These are phyloP conservation scores for Dysmachus trigonus DNA, from an alignment of 2,888 invertebrate species.

Conservation along the genomic window DNA sequence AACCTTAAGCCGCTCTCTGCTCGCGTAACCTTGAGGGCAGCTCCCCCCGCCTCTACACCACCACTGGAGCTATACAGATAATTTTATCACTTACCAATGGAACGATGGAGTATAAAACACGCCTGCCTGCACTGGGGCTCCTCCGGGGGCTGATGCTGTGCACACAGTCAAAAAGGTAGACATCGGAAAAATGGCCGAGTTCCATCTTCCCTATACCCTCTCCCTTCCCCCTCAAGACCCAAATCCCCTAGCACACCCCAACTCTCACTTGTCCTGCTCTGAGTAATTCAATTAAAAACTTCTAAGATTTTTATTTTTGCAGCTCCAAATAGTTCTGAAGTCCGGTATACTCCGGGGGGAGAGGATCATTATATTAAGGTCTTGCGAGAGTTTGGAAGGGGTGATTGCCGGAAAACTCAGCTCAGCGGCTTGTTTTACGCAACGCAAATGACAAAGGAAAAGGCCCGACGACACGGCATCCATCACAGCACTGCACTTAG, in stretches of 20 bases:
- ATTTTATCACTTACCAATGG: slow-evolving; percentile 13
- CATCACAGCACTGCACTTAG: slow-evolving; percentile 2
- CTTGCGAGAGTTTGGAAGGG: not conserved
- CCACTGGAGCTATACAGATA: not conserved
- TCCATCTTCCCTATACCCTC: no score
- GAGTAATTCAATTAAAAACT: not conserved
- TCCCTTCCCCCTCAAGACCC: not conserved
- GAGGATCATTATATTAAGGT: not conserved
- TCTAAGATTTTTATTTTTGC: not conserved
- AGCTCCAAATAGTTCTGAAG: not conserved
- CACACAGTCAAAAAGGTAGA: not conserved
- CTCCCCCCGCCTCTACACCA: no score
- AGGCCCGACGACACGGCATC: not conserved
- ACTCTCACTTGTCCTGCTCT: not conserved
- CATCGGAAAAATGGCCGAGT: not conserved
- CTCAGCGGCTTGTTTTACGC: not conserved
- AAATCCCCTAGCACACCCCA: not conserved
- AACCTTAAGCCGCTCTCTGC: not conserved
- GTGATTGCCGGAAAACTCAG: not conserved
- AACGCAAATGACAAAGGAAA: not conserved
- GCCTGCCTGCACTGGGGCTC: not conserved
- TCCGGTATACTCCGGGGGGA: not conserved
- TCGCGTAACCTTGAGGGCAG: not conserved
- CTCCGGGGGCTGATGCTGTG: not conserved
- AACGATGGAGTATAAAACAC: not conserved